Evolutionary conservation across 2,113 vertebrate genomes (phyloP).

Genomic region (Symphodus melops): DNA sequence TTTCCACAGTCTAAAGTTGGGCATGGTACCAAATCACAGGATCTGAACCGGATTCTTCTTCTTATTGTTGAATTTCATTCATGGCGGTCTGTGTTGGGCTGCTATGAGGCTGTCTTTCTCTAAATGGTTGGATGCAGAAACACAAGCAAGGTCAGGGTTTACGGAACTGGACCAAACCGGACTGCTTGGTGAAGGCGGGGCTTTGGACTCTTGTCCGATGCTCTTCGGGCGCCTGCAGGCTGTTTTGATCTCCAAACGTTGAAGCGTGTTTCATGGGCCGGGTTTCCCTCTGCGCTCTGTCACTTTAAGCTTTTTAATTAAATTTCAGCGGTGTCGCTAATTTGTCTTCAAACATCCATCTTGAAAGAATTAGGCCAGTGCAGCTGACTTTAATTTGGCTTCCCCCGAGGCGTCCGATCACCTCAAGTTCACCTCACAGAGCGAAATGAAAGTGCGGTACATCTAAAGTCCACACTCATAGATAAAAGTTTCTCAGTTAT

Average conservation of each 20-base stretch:
- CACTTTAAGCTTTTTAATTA: slow-evolving; percentile 15
- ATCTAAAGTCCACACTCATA: background rate
- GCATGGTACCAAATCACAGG: too few relatives aligned
- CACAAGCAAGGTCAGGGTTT: too few relatives aligned
- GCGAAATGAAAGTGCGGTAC: background rate
- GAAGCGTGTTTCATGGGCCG: background rate
- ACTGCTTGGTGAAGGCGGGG: too few relatives aligned
- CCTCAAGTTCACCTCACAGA: slow-evolving; percentile 4
- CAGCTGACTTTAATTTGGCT: background rate
- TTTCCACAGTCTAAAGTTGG: too few relatives aligned
- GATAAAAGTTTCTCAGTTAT: background rate
- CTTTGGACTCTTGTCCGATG: background rate
- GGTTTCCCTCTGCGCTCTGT: background rate
- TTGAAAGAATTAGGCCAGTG: slow-evolving; percentile 12
- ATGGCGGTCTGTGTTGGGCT: too few relatives aligned
- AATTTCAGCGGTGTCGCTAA: background rate
- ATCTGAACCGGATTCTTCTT: too few relatives aligned
- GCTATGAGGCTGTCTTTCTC: too few relatives aligned
- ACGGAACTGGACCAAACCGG: too few relatives aligned
- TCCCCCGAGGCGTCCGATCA: background rate
- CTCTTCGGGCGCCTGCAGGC: background rate
- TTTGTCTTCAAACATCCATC: background rate
- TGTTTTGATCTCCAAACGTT: background rate
- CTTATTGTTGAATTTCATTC: too few relatives aligned
- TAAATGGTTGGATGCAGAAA: too few relatives aligned